Evolutionary conservation across 2,888 invertebrate species (phyloP).

Genomic region (Amorpha juglandis): DNA sequence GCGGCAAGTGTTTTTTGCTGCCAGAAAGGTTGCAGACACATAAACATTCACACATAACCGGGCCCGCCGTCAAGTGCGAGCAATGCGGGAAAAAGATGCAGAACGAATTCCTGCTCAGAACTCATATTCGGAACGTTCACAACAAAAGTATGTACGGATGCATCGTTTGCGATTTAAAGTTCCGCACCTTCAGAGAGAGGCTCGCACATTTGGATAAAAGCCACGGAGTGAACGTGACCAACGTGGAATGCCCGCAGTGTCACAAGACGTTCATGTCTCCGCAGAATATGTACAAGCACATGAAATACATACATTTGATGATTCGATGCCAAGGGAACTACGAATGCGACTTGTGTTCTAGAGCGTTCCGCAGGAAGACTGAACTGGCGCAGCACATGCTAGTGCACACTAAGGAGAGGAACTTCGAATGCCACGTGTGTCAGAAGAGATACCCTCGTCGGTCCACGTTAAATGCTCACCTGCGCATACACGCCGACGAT

Average conservation of each 20-base stretch:
- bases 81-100: constrained; percentile 38
- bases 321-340: constrained; percentile 32
- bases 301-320: constrained; percentile 37
- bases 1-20: constrained; percentile 65
- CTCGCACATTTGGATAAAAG: constrained; percentile 39
- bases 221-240: constrained; percentile 36
- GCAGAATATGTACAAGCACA: constrained; percentile 36
- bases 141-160: constrained; percentile 46
- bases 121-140: constrained; percentile 54
- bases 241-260: constrained; percentile 42
- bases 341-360: constrained; percentile 35
- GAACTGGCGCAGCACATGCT: constrained; percentile 28
- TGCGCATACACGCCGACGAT: constrained; percentile 41
- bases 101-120: constrained; percentile 33
- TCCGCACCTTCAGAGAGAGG: constrained; percentile 31
- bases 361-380: constrained; percentile 34
- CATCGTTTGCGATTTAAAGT: constrained; percentile 40
- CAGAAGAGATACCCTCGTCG: constrained; percentile 15
- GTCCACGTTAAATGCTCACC: neutral
- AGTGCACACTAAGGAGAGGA: constrained; percentile 27
- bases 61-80: constrained; percentile 35
- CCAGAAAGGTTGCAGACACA: constrained; percentile 40
- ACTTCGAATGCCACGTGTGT: constrained; percentile 29
- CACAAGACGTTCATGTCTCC: constrained; percentile 36
- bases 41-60: constrained; percentile 31